These are phyloP conservation scores for Papilio glaucus DNA, from an alignment of 1,140 invertebrate genomes.

Conservation along the genomic window DNA sequence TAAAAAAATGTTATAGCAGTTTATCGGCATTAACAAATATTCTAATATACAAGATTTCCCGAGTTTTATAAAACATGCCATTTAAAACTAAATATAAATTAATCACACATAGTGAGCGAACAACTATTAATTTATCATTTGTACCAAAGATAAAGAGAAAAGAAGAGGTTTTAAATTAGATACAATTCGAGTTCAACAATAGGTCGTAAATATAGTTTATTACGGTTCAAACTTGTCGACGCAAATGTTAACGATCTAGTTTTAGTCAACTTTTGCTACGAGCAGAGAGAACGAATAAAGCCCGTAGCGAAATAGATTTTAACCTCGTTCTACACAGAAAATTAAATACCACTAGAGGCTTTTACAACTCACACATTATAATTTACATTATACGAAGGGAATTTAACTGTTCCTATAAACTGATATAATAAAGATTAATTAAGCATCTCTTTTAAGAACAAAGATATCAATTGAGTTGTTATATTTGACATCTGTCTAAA, in stretches of 20 bases:
- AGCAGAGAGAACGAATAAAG: constrained; percentile 12
- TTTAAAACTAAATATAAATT: not conserved
- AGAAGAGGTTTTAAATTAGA: constrained; percentile 26
- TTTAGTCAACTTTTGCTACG: constrained; percentile 27
- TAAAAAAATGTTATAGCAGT: no score
- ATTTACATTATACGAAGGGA: not conserved
- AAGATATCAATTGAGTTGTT: no score
- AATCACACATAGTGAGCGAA: not conserved
- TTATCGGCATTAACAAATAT: no score
- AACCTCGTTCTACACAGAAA: constrained; percentile 15
- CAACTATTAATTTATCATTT: not conserved
- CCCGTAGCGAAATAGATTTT: constrained; percentile 16
- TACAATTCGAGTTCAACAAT: constrained; percentile 30
- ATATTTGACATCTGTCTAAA: no score
- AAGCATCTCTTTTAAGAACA: no score
- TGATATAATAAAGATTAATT: no score
- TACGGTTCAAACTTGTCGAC: constrained; percentile 20
- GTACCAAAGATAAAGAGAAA: not conserved
- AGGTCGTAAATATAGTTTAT: constrained; percentile 27
- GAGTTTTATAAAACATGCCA: not conserved
- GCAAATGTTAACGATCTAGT: constrained; percentile 27
- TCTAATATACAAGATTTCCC: no score
- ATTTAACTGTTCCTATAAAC: not conserved
- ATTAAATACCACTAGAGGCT: constrained; percentile 5
- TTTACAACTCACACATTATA: not conserved